Evolutionary conservation across 2,888 invertebrate species (phyloP).

Genomic region (Aspidiotus rigidus): DNA sequence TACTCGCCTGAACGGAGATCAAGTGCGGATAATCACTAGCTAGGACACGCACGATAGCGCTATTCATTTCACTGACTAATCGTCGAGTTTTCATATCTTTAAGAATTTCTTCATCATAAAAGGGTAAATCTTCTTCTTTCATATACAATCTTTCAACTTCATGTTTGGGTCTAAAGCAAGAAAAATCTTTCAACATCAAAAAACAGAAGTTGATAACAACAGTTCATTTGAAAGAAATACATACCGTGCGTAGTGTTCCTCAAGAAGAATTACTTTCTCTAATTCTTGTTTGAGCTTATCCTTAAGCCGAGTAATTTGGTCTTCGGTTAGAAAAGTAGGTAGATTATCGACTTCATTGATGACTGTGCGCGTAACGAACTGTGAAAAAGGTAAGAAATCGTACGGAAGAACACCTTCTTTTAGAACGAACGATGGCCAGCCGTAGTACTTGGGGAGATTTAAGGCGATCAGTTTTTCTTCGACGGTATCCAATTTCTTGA

Average conservation of each 20-base stretch:
- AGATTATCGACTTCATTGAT: constrained; percentile 52
- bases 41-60: constrained; percentile 55
- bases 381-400: constrained; percentile 58
- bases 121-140: constrained; percentile 10
- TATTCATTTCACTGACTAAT: constrained; percentile 59
- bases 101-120: constrained; percentile 37
- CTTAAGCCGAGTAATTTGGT: constrained; percentile 46
- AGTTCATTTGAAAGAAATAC: constrained; percentile 38
- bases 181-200: background rate
- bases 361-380: constrained; percentile 70
- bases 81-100: constrained; percentile 48
- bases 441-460: constrained; percentile 74
- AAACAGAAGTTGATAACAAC: background rate
- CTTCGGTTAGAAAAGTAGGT: constrained; percentile 45
- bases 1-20: constrained; percentile 50
- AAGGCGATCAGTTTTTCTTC: constrained; percentile 77
- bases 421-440: constrained; percentile 57
- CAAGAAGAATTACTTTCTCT: constrained; percentile 57
- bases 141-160: constrained; percentile 11
- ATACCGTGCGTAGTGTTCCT: constrained; percentile 52
- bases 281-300: constrained; percentile 51
- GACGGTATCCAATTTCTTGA: constrained; percentile 49
- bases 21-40: constrained; percentile 54
- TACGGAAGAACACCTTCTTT: constrained; percentile 55
- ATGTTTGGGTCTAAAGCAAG: constrained; percentile 6